A percentile compares a stretch with the other conserved stretches of the same genome.
Conservation (phyloP, 2,797 vertebrate genomes). For the Dryobates pubescens region DNA sequence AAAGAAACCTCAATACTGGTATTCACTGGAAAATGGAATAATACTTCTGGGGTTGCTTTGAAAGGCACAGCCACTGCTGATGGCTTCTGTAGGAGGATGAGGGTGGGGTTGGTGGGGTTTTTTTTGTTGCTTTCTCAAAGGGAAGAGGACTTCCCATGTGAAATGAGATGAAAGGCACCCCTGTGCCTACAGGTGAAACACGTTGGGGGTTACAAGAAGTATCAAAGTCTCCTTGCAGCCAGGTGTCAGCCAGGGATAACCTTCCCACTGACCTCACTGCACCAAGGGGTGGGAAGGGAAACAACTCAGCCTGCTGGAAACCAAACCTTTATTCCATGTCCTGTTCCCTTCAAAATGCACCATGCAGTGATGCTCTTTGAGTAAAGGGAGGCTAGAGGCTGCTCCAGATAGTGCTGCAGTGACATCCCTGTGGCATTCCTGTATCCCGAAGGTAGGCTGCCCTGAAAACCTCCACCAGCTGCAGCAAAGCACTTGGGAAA, state of each 20-base stretch:
- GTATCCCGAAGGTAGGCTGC: background rate
- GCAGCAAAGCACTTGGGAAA: background rate
- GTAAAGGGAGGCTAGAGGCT: background rate
- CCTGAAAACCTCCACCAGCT: background rate
- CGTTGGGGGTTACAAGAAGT: background rate
- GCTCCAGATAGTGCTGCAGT: background rate
- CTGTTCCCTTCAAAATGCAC: background rate
- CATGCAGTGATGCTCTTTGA: accelerated
- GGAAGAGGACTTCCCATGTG: background rate
- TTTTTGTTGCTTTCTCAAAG: background rate
- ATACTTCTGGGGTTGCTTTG: slow-evolving; percentile 20
- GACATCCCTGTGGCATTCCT: no score
- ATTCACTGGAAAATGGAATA: slow-evolving; percentile 20
- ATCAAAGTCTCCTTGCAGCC: background rate
- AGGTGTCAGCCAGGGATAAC: background rate
- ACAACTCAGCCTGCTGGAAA: background rate
- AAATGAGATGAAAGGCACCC: slow-evolving; percentile 17
- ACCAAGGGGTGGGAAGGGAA: background rate
- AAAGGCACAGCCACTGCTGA: background rate
- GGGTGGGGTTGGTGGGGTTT: background rate
- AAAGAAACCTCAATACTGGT: slow-evolving; percentile 66
- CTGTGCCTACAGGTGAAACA: background rate
- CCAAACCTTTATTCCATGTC: background rate
- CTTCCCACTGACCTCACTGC: accelerated
- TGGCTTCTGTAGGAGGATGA: background rate